These are phyloP conservation scores for Pandemis heparana DNA, from an alignment of 2,888 invertebrate species.

Conservation along the genomic window DNA sequence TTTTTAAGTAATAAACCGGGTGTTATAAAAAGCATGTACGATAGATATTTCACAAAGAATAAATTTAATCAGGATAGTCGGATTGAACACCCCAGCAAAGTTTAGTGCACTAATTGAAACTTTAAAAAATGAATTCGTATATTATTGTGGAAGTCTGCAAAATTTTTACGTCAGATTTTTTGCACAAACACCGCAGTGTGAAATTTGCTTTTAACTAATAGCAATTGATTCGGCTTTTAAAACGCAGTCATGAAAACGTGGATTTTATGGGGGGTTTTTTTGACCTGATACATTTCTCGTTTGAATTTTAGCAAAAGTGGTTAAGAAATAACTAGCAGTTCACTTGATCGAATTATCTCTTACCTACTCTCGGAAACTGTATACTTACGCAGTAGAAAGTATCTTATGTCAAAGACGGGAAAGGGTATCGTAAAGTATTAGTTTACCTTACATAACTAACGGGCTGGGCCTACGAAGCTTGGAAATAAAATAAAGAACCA, in stretches of 20 bases:
- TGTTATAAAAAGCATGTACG: no score
- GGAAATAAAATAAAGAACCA: neutral
- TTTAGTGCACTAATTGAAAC: no score
- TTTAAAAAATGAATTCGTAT: no score
- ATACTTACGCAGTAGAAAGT: neutral
- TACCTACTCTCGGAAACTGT: neutral
- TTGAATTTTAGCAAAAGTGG: neutral
- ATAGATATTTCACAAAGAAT: no score
- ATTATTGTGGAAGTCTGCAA: no score
- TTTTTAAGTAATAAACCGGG: no score
- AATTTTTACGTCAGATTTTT: no score
- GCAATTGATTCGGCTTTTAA: neutral
- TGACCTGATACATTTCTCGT: neutral
- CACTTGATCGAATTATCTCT: neutral
- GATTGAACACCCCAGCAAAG: no score
- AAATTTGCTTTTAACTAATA: neutral
- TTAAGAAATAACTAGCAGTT: neutral
- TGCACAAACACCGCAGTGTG: no score
- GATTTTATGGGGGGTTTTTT: neutral
- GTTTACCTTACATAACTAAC: neutral
- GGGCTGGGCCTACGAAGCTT: neutral
- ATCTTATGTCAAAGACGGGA: neutral
- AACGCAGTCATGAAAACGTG: neutral
- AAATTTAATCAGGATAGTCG: no score
- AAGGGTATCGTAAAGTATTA: neutral